A percentile compares a stretch with the other conserved stretches of the same genome.
phyloP scores from a whole-genome alignment of 35 echinoderm and acorn worm species.

The Lytechinus variegatus region DNA sequence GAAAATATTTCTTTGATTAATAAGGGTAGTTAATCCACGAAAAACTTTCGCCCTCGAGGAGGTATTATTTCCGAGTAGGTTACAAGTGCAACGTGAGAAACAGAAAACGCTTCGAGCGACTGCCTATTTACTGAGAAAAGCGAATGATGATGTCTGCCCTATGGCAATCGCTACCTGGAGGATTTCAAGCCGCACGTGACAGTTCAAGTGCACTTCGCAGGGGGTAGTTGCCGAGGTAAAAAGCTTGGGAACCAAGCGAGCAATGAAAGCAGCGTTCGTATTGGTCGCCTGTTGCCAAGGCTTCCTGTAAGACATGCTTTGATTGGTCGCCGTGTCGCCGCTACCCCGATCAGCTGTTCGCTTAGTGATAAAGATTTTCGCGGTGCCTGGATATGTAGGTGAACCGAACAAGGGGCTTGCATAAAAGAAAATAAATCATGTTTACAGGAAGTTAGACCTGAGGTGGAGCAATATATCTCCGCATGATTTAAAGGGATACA shows the following conservation, averaged over 20 bases:
- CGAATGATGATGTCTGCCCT: slow-evolving; percentile 15
- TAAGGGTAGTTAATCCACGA: neutral
- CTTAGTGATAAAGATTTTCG: slow-evolving; percentile 24
- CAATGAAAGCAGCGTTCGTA: neutral
- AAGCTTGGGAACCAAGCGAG: neutral
- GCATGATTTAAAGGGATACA: neutral
- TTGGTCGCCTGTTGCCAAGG: neutral
- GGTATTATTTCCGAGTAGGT: neutral
- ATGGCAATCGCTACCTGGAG: slow-evolving; percentile 8
- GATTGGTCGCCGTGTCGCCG: slow-evolving; percentile 15
- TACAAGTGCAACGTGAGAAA: neutral
- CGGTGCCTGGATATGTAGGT: slow-evolving; percentile 30
- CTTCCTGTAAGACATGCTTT: neutral
- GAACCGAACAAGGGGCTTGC: neutral
- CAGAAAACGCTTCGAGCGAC: neutral
- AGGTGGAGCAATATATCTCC: neutral
- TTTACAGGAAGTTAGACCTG: slow-evolving; percentile 2
- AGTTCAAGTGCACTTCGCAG: slow-evolving; percentile 46
- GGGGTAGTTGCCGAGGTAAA: slow-evolving; percentile 31
- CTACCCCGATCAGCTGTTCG: slow-evolving; percentile 24
- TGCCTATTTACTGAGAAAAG: neutral
- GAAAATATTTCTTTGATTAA: neutral
- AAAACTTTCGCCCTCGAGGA: neutral
- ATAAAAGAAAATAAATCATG: slow-evolving; percentile 21
- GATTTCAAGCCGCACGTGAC: slow-evolving; percentile 34